Evolutionary conservation across 1,140 invertebrate species (phyloP), one percentile per base, ranked within the genome.

Genomic region (Stegodyphus dumicola): DNA sequence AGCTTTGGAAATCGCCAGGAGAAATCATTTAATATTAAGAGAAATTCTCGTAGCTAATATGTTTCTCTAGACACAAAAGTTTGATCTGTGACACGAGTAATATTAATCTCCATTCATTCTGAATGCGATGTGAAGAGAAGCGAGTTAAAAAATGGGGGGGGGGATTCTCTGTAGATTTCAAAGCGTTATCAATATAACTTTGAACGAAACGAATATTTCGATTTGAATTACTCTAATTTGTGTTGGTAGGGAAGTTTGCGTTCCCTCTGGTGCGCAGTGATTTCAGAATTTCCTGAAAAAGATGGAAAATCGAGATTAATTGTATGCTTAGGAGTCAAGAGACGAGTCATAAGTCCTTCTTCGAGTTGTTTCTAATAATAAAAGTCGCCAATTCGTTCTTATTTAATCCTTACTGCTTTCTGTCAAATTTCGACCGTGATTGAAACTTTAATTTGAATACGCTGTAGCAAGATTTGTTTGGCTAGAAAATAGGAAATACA

Each of bases 11-110:
- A 83, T 83, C 66, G 74, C 81, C 81, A 69, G 64, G 81, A 84
- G 81, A 84, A 84, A 84, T 84, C 73, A 84, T 84, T 84, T 77
- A 84, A 84, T 84, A 84, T 84, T 75, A 84, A 77, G 81, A 84
- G 81, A 84, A 84, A 84, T 77, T 84, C 67, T 67, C 67, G 48
- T 15, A 74, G 64, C 65, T 84, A 84, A 84, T 84, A 73, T 84
- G 13, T 76, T 76, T 60, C 81, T 76, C 73, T n/a, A 53, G 49
- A 76, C 65, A 52, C 73, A 69, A 67, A 75, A 84, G 81, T 84
- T 83, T 66, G 73, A 66, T 84, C 81, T 84, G 73, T 84, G 81
- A 84, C 81, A 84, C 64, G 64, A 49, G 33, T 49, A 67, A 54
- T 84, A 84, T 84, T 84, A 84, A 84, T 84, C 81, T 84, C 15